These are phyloP conservation scores for Callinectes sapidus DNA, from an alignment of 2,888 invertebrate genomes.

Conservation along the genomic window DNA sequence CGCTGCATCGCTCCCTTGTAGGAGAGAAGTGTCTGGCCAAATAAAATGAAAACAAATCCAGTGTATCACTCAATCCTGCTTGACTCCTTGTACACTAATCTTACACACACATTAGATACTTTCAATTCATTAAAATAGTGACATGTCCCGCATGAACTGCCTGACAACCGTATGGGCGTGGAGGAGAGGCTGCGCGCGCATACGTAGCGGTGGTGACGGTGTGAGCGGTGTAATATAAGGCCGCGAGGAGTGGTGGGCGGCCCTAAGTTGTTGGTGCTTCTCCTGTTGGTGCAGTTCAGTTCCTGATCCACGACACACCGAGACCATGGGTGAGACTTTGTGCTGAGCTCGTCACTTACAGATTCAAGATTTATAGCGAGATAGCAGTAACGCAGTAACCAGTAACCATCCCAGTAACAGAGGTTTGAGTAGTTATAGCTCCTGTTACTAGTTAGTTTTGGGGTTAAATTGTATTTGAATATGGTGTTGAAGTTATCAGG, in stretches of 20 bases:
- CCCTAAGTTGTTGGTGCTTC: slow-evolving; percentile 16
- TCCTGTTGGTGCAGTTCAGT: neutral
- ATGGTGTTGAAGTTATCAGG: neutral
- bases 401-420: neutral
- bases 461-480: neutral
- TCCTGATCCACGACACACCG: neutral
- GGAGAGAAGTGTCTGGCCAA: neutral
- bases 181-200: slow-evolving; percentile 16
- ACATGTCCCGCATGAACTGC: neutral
- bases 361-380: neutral
- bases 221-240: neutral
- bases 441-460: neutral
- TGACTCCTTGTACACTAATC: neutral
- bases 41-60: neutral
- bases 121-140: neutral
- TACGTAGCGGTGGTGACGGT: neutral
- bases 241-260: slow-evolving; percentile 11
- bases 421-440: neutral
- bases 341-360: neutral
- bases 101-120: neutral
- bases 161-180: neutral
- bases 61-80: neutral
- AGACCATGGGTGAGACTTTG: neutral
- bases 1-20: neutral
- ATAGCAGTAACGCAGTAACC: neutral